Conservation (phyloP, 1,140 invertebrate species). For the Matsumurasca onukii region DNA sequence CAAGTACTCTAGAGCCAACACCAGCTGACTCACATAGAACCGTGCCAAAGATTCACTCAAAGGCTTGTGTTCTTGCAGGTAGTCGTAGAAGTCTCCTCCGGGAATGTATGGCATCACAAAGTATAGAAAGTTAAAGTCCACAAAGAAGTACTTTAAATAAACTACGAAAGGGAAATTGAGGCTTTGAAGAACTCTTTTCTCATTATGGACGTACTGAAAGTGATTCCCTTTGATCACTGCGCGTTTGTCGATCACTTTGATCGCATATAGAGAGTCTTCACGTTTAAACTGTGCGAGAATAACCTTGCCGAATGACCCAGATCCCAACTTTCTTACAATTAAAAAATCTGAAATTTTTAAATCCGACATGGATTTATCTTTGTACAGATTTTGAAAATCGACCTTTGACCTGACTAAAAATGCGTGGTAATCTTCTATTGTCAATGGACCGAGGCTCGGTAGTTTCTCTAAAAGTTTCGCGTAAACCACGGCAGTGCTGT, state of each 20-base stretch:
- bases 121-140: constrained; percentile 85
- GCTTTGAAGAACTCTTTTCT: constrained; percentile 80
- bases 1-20: constrained; percentile 90
- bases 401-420: not conserved
- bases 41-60: constrained; percentile 80
- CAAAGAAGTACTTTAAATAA: constrained; percentile 79
- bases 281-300: constrained; percentile 55
- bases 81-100: constrained; percentile 83
- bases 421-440: not conserved
- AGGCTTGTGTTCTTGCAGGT: constrained; percentile 67
- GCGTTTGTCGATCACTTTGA: constrained; percentile 90
- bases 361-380: constrained; percentile 20
- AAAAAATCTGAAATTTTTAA: constrained; percentile 50
- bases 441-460: not conserved
- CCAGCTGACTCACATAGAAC: constrained; percentile 93
- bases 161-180: constrained; percentile 84
- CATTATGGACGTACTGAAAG: constrained; percentile 80
- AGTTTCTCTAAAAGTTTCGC: constrained; percentile 1
- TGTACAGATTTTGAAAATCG: constrained; percentile 16
- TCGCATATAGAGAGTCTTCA: constrained; percentile 67
- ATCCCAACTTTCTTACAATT: constrained; percentile 75
- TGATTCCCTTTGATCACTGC: constrained; percentile 86
- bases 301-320: constrained; percentile 88
- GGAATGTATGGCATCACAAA: constrained; percentile 78
- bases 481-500: too few relatives aligned